Base-by-base conservation (phyloP, 2,888 invertebrate species). In the Aromia moschata region DNA sequence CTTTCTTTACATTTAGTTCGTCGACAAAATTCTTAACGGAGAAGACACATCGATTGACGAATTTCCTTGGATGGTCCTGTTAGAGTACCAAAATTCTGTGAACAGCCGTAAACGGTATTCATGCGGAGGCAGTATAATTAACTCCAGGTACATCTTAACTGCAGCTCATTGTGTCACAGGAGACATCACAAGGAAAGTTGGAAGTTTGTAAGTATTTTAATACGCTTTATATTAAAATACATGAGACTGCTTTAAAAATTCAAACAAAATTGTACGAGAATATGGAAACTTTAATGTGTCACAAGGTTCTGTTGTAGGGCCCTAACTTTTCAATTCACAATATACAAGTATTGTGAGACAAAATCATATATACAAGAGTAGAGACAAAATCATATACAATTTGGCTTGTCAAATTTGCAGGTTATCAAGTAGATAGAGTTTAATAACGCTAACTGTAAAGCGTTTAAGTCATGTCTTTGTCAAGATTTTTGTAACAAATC, bases 51-150 rank as follows among this genome's bases (percentile, higher is more conserved):
- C 62, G 0, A 70, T 84, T 11, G 81, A 82, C 59, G 81, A 84
- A 61, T 84, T 82, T 66, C 85, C 85, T 0, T 85, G 84, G 84
- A 72, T 83, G 71, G 80, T 76, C 0, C 68, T 84, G 0, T 74
- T 85, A 14, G 81, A 83, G 59, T 84, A 84, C 67, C 74, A 73
- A 11, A 65, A 69, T 11, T 53, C 46, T 36, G 54, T 60, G 52
- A n/a, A n/a, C n/a, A 74, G 74, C 9, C 25, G 57, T 14, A 53
- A 52, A 17, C 68, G 60, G 16, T 74, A 80, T 17, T 68, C 79
- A 0, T 86, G 86, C 65, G 84, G 84, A 0, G 85, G 84, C 2
- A 77, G 81, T 2, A 78, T 86, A 0, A 85, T 87, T 65, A 85
- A 82, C 61, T 72, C 76, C 0, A 76, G 74, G 74, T 85, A 85